Conservation (phyloP, 2,888 invertebrate species). For the Morpho helenor region DNA sequence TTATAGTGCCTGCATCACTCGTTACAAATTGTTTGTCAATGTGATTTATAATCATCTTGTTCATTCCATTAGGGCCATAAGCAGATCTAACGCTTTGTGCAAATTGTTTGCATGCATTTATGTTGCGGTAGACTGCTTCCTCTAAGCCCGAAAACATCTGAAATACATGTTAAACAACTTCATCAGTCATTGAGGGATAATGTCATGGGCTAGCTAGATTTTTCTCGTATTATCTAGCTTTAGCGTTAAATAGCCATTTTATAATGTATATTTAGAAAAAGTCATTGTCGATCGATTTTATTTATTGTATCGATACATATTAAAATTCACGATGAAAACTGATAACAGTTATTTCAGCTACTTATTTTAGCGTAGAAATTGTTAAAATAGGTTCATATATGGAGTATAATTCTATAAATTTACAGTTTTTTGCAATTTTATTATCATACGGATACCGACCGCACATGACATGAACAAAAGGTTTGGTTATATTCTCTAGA, state of each 20-base stretch:
- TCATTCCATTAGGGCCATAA: slow-evolving; percentile 99
- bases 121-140: slow-evolving; percentile 98
- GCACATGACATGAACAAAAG: slow-evolving; percentile 29
- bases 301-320: too few species aligned
- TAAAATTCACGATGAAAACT: too few species aligned
- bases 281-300: too few species aligned
- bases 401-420: background rate
- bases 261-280: too few species aligned
- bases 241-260: too few species aligned
- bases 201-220: too few species aligned
- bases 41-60: slow-evolving; percentile 99
- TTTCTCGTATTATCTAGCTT: too few species aligned
- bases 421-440: background rate
- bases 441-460: slow-evolving; percentile 27
- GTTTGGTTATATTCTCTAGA: slow-evolving; percentile 35
- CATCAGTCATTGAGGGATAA: too few species aligned
- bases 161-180: slow-evolving; percentile 17
- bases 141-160: slow-evolving; percentile 93
- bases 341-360: background rate
- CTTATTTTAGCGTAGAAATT: background rate
- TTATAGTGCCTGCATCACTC: slow-evolving; percentile 99
- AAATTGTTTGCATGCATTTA: slow-evolving; percentile 97
- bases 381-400: background rate
- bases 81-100: slow-evolving; percentile 95
- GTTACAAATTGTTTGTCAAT: slow-evolving; percentile 99